These are phyloP conservation scores for Dimorphilus gyrociliatus DNA, from an alignment of 2,888 invertebrate species.

Conservation along the genomic window DNA sequence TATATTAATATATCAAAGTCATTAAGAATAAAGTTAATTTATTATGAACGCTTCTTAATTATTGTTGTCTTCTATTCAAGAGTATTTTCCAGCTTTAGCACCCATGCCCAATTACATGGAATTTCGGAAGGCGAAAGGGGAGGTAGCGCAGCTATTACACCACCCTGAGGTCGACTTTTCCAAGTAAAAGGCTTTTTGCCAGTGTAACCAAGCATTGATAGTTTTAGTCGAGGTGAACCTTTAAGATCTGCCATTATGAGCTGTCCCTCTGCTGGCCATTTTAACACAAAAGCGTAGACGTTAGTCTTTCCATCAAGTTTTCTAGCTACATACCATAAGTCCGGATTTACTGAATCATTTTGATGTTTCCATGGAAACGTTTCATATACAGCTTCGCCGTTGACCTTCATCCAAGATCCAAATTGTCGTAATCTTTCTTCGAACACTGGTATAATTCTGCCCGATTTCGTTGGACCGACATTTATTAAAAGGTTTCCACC, in stretches of 20 bases:
- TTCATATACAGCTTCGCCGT: slow-evolving; percentile 70
- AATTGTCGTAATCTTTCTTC: slow-evolving; percentile 62
- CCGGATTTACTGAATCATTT: slow-evolving; percentile 51
- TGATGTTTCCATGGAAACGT: slow-evolving; percentile 61
- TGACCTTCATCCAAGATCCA: slow-evolving; percentile 62
- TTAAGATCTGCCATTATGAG: slow-evolving; percentile 42
- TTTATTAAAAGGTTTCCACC: slow-evolving; percentile 61
- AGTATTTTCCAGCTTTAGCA: slow-evolving; percentile 9
- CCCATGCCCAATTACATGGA: slow-evolving; percentile 13
- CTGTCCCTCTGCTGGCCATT: slow-evolving; percentile 50
- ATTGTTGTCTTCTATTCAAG: too few species aligned
- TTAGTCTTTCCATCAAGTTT: too few species aligned
- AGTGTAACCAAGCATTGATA: slow-evolving; percentile 45
- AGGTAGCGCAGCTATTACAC: too few species aligned
- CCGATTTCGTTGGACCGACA: slow-evolving; percentile 74
- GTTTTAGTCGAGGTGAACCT: slow-evolving; percentile 23
- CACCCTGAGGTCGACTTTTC: too few species aligned
- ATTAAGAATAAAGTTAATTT: too few species aligned
- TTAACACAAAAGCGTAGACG: slow-evolving; percentile 52
- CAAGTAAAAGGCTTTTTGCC: too few species aligned
- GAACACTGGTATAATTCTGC: slow-evolving; percentile 65
- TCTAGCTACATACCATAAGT: too few species aligned
- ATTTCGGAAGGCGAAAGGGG: slow-evolving; percentile 9
- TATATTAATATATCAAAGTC: too few species aligned
- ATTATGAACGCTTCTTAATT: too few species aligned